These are phyloP conservation scores for Phrynosoma blainvillii DNA, from an alignment of 2,113 vertebrate genomes.

Conservation along the genomic window DNA sequence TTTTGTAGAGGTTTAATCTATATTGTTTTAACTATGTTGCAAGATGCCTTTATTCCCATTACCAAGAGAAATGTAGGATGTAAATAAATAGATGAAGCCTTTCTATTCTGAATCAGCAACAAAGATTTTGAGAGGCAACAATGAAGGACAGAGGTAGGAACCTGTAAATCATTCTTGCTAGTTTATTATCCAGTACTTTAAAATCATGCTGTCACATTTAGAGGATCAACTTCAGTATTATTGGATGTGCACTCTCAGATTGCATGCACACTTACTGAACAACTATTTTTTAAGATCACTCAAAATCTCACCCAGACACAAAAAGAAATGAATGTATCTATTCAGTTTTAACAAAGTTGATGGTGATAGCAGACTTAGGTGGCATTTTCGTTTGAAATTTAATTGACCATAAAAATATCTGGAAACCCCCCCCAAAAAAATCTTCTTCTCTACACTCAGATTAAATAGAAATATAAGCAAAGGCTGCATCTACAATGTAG, in stretches of 20 bases:
- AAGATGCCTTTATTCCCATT: too few species aligned
- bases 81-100: background rate
- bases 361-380: background rate
- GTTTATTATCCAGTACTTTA: background rate
- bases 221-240: background rate
- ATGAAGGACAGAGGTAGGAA: too few species aligned
- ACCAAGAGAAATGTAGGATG: too few species aligned
- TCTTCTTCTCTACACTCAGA: background rate
- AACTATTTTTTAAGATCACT: conserved; percentile 7
- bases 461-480: conserved; percentile 8
- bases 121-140: background rate
- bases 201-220: background rate
- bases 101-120: background rate
- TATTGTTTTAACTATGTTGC: too few species aligned
- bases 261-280: background rate
- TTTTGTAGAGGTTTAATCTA: too few species aligned
- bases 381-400: background rate
- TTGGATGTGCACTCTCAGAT: background rate
- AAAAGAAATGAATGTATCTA: conserved; percentile 10
- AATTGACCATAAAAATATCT: conserved; percentile 3
- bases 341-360: background rate
- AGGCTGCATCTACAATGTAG: too few species aligned
- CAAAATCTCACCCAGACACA: background rate
- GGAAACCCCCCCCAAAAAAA: background rate
- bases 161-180: background rate